Base-by-base conservation (phyloP, 2,113 vertebrate species). In the Panurus biarmicus region DNA sequence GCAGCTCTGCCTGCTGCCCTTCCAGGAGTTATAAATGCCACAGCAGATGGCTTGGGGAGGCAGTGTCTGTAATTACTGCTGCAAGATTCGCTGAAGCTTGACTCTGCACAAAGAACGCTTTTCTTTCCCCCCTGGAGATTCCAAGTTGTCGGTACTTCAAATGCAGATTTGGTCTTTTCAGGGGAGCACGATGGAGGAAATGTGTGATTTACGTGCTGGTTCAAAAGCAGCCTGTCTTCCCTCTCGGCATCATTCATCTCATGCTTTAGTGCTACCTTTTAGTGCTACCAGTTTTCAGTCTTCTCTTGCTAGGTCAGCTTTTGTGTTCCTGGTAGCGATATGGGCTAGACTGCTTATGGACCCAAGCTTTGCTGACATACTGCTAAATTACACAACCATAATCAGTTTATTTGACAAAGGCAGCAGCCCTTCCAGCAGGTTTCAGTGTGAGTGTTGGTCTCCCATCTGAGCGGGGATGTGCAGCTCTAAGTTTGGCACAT, bases 21-120 rank as follows among this genome's bases (percentile, higher is more conserved):
- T 91, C 79, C 90, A 93, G 83, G 85, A 92, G 85, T 88, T 94
- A 80, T 62, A 83, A 95, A 96, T 74, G 94, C 92, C 88, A 93
- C 72, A 92, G 90, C 95, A 96, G 96, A 94, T 95, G 95, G 96
- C 85, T 93, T 93, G 67, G 96, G 78, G 75, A 86, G 71, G 71
- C 92, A 93, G 74, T 53, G 74, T 50, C 92, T 94, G 87, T 85
- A 94, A 86, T 94, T 88, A 88, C 88, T 80, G 64, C 90, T 88
- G 82, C 72, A 66, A 88, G 47, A 90, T 88, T 92, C 65, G 67
- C 90, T 44, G 44, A 16, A 80, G 82, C 90, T 90, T 90, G 85
- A 94, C 92, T 95, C 57, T 53, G 62, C 65, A 62, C 78, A 88
- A 77, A 80, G 75, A 90, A 66, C 0, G 2, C 35, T 57, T 51